phyloP scores from a whole-genome alignment of 1,140 invertebrate genomes.

The Aphis craccivora region DNA sequence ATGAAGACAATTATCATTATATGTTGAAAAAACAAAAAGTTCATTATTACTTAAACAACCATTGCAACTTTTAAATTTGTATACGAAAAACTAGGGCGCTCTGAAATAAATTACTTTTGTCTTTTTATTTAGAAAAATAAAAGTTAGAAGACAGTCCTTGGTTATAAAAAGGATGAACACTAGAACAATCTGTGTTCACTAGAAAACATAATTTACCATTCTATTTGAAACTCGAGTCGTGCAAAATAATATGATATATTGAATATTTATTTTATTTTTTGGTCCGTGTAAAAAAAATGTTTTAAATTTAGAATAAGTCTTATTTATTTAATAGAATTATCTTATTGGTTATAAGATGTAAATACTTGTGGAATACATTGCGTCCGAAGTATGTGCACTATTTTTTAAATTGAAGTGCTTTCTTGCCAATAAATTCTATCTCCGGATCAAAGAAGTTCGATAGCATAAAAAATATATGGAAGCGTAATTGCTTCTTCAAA shows the following conservation, averaged over 20 bases:
- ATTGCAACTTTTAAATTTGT: not conserved
- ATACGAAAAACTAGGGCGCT: not conserved
- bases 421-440: not conserved
- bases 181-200: not conserved
- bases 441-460: not conserved
- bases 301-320: slow-evolving; percentile 19
- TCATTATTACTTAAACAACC: not conserved
- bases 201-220: not conserved
- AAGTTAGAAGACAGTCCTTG: not conserved
- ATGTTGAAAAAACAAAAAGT: not conserved
- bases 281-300: not conserved
- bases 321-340: not conserved
- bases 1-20: not conserved
- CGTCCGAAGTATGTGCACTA: not conserved
- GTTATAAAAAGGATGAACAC: not conserved
- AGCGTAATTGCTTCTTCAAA: not conserved
- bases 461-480: not conserved
- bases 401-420: slow-evolving; percentile 4
- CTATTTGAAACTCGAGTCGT: not conserved
- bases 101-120: not conserved
- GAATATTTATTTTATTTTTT: not conserved
- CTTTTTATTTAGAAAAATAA: not conserved
- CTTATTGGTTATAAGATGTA: not conserved
- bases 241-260: not conserved
- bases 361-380: not conserved